Conservation (phyloP, 2,888 invertebrate species). For the Phorcus lineatus region DNA sequence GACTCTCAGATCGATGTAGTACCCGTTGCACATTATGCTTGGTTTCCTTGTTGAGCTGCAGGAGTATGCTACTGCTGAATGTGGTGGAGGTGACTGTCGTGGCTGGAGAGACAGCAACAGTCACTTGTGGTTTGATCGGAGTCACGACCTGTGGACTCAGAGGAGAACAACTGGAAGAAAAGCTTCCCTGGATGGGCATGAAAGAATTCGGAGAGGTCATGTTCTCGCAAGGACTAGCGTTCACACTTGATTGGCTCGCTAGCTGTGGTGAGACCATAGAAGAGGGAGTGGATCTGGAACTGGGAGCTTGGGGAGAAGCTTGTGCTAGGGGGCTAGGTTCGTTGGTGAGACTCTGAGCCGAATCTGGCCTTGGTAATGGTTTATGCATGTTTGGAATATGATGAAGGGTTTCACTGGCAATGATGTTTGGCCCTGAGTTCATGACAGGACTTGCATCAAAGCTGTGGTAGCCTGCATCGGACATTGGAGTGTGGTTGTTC, state of each 20-base stretch:
- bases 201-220: conserved; percentile 55
- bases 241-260: conserved; percentile 21
- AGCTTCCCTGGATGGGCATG: conserved; percentile 59
- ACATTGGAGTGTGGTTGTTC: conserved; percentile 48
- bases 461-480: conserved; percentile 63
- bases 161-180: not conserved
- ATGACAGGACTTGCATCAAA: conserved; percentile 56
- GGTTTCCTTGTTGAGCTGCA: not conserved
- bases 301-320: conserved; percentile 29
- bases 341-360: conserved; percentile 42
- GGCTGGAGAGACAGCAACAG: conserved; percentile 44
- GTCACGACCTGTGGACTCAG: conserved; percentile 41
- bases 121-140: conserved; percentile 62
- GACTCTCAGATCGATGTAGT: not conserved
- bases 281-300: conserved; percentile 44
- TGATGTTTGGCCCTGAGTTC: conserved; percentile 39
- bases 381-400: not conserved
- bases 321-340: conserved; percentile 32
- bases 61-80: not conserved
- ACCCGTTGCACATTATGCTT: not conserved
- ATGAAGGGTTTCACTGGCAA: not conserved
- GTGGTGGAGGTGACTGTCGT: not conserved
- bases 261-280: conserved; percentile 55
- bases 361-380: conserved; percentile 30
- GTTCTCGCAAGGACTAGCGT: conserved; percentile 26